These are phyloP conservation scores for Donacobius atricapilla DNA, from an alignment of 2,113 vertebrate species.

Conservation along the genomic window DNA sequence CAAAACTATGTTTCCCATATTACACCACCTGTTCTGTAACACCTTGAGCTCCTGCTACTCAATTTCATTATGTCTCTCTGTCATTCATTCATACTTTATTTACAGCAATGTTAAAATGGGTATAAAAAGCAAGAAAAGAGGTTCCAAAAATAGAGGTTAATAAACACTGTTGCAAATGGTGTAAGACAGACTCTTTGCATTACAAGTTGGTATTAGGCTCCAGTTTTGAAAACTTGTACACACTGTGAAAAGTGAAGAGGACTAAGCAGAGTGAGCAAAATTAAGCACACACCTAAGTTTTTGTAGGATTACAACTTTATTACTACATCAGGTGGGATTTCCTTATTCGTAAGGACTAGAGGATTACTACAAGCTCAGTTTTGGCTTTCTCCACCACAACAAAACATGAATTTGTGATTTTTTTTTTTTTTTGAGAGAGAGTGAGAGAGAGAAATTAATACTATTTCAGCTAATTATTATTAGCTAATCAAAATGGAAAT, in stretches of 20 bases:
- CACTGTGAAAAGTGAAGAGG: not conserved
- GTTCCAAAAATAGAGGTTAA: not conserved
- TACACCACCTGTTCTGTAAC: not conserved
- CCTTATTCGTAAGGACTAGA: not conserved
- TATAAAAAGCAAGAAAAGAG: not conserved
- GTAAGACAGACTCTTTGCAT: not conserved
- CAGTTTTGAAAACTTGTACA: not conserved
- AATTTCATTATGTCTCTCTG: not conserved
- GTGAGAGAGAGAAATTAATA: not conserved
- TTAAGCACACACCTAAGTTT: not conserved
- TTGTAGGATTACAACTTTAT: not conserved
- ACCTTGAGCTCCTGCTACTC: not conserved
- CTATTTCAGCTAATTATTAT: not conserved
- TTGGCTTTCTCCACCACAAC: not conserved
- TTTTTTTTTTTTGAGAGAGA: not conserved
- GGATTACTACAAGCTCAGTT: not conserved
- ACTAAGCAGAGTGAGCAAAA: not conserved
- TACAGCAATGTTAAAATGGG: not conserved
- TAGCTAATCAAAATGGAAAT: not conserved
- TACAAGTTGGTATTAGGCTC: not conserved
- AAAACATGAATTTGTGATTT: not conserved
- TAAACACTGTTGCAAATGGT: not conserved
- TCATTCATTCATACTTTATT: not conserved
- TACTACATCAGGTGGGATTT: not conserved
- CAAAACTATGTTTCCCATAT: not conserved